Percentiles rank a stretch among this genome's conserved stretches.
These are phyloP conservation scores for Fratercula arctica DNA, from an alignment of 2,797 vertebrate genomes.

Conservation along the genomic window DNA sequence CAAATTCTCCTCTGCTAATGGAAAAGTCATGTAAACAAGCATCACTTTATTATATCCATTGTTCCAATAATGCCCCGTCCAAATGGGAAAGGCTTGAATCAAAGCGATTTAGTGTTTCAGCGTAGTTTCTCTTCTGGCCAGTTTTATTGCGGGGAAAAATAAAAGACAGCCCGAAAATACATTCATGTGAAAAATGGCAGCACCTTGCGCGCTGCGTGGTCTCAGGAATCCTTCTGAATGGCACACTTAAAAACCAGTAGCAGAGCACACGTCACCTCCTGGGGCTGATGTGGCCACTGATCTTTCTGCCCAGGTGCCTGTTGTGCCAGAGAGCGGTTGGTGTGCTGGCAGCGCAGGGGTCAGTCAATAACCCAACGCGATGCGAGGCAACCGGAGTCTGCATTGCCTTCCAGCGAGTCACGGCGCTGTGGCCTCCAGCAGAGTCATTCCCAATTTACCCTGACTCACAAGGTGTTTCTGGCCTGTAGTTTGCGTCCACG, in stretches of 20 bases:
- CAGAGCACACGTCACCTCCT: neutral
- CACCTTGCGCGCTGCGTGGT: neutral
- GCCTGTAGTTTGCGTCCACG: neutral
- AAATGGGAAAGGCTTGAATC: constrained; percentile 26
- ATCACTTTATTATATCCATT: constrained; percentile 23
- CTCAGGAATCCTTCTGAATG: neutral
- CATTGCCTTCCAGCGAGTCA: neutral
- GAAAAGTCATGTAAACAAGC: constrained; percentile 25
- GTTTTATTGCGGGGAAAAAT: neutral
- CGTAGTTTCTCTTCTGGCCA: constrained; percentile 5
- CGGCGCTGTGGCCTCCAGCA: neutral
- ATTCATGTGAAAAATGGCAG: neutral
- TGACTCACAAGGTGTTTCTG: neutral
- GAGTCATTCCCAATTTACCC: neutral
- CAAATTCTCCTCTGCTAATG: constrained; percentile 56
- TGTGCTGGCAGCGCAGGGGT: neutral
- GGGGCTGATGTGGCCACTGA: neutral
- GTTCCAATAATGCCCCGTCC: neutral
- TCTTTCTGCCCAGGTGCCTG: neutral
- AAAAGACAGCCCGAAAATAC: neutral
- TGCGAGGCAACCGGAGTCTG: neutral
- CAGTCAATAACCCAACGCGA: neutral
- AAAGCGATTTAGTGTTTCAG: constrained; percentile 17
- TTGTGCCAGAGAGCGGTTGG: neutral
- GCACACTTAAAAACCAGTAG: neutral